phyloP scores from a whole-genome alignment of 2,888 invertebrate species.

The Euplexia lucipara region DNA sequence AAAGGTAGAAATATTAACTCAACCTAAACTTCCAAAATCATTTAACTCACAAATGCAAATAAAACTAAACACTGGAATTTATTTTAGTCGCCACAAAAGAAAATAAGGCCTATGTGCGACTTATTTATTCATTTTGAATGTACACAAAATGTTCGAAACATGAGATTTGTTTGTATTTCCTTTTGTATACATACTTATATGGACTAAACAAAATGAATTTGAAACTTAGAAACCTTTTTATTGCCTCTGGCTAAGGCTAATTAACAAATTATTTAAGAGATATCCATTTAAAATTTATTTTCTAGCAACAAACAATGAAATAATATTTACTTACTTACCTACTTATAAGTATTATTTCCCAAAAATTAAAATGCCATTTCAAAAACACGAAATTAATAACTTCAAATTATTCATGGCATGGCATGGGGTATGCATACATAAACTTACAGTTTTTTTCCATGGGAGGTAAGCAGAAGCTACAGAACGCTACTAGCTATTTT shows the following conservation, averaged over 20 bases:
- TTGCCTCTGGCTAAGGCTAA: conserved; percentile 7
- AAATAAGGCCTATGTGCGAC: background rate
- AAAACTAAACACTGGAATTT: background rate
- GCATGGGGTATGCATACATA: too few relatives aligned
- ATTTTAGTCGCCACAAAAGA: background rate
- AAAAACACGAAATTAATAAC: background rate
- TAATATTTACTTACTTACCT: too few relatives aligned
- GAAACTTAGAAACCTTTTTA: conserved; percentile 22
- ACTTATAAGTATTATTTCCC: too few relatives aligned
- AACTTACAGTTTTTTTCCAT: too few relatives aligned
- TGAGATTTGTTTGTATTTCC: conserved; percentile 12
- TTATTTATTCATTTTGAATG: conserved; percentile 3
- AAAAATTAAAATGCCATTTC: too few relatives aligned
- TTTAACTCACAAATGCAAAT: background rate
- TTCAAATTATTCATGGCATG: too few relatives aligned
- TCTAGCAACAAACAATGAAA: background rate
- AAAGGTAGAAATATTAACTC: background rate
- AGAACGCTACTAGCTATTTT: too few relatives aligned
- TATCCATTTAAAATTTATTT: conserved; percentile 3
- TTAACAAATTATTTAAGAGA: conserved; percentile 1
- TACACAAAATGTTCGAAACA: conserved; percentile 5
- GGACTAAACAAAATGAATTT: conserved; percentile 20
- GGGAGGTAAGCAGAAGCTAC: too few relatives aligned
- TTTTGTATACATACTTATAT: conserved; percentile 14
- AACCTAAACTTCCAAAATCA: conserved; percentile 4